These are phyloP conservation scores for Hipparchia sbordonii DNA, from an alignment of 2,888 invertebrate species.

Conservation along the genomic window DNA sequence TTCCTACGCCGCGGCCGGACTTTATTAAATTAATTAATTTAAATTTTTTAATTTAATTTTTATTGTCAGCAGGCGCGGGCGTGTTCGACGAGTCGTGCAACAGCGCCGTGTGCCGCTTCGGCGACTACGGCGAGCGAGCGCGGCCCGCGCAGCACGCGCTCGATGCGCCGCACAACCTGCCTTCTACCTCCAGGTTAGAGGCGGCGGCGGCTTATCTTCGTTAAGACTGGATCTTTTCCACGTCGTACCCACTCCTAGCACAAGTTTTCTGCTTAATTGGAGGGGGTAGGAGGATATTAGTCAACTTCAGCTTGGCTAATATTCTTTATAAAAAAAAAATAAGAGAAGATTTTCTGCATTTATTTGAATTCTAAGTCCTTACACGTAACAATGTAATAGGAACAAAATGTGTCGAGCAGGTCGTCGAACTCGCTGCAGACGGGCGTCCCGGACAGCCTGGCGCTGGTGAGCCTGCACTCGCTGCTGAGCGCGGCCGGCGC, in stretches of 20 bases:
- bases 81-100: constrained; percentile 58
- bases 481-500: constrained; percentile 60
- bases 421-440: constrained; percentile 66
- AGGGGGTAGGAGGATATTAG: no score
- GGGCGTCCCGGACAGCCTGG: constrained; percentile 62
- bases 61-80: constrained; percentile 51
- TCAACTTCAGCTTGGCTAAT: no score
- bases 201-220: no score
- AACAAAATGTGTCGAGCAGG: constrained; percentile 42
- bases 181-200: constrained; percentile 69
- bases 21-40: no score
- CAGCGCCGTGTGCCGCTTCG: constrained; percentile 40
- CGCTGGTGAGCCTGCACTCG: constrained; percentile 73
- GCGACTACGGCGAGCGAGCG: constrained; percentile 44
- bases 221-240: no score
- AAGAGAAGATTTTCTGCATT: no score
- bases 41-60: no score
- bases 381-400: no score
- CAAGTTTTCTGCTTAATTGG: no score
- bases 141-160: constrained; percentile 45
- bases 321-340: background rate
- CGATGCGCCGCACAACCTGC: constrained; percentile 52
- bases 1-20: no score
- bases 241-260: background rate
- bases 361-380: no score